These are phyloP conservation scores for Stictocephala bisonia DNA, from an alignment of 2,888 invertebrate species.

Conservation along the genomic window DNA sequence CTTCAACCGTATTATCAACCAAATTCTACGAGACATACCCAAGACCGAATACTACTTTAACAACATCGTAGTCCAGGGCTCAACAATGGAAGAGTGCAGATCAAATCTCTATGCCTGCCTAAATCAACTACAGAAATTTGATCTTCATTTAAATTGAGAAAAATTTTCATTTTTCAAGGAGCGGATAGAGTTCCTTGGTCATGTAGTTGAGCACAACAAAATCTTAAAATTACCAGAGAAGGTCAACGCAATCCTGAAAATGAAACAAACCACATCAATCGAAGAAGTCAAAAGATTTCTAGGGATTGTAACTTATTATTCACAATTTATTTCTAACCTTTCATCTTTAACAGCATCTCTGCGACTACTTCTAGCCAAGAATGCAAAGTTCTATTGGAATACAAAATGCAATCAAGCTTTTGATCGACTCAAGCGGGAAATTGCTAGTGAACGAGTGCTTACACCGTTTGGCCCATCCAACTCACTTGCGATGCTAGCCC, in stretches of 20 bases:
- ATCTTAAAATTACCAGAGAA: not conserved
- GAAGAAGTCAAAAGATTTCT: slow-evolving; percentile 4
- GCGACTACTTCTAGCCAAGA: not conserved
- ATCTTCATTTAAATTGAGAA: not conserved
- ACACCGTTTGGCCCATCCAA: no score
- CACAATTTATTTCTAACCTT: not conserved
- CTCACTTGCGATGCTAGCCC: no score
- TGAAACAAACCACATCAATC: not conserved
- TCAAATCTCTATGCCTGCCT: slow-evolving; percentile 29
- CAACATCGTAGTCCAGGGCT: slow-evolving; percentile 54
- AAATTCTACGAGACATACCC: slow-evolving; percentile 43
- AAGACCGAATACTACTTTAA: slow-evolving; percentile 49
- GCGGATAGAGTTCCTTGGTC: not conserved
- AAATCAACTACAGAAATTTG: slow-evolving; percentile 16
- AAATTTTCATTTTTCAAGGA: not conserved
- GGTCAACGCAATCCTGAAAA: not conserved
- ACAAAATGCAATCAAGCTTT: no score
- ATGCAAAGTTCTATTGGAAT: not conserved
- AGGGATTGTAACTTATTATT: no score
- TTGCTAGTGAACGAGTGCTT: no score
- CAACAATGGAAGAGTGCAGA: slow-evolving; percentile 48
- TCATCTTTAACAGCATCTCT: not conserved
- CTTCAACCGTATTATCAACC: slow-evolving; percentile 45
- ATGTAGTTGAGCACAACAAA: not conserved
- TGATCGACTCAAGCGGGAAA: no score